Evolutionary conservation across 2,113 vertebrate genomes (phyloP).

Genomic region (Ageneiosus marmoratus): DNA sequence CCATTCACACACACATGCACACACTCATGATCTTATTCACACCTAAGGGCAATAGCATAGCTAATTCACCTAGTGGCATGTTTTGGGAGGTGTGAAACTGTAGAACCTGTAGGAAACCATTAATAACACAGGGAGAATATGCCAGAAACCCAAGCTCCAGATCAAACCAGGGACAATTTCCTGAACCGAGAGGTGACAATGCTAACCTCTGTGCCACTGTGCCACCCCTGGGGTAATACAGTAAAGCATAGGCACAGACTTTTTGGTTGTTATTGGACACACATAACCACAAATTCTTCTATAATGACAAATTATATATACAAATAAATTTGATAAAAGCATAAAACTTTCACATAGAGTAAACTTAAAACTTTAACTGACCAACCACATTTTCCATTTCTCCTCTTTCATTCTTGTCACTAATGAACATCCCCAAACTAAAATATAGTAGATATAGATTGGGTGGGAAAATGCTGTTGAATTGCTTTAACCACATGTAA

Average conservation of each 20-base stretch:
- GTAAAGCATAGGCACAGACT: background rate
- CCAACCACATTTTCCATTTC: background rate
- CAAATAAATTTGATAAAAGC: too few species aligned
- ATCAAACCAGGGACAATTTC: background rate
- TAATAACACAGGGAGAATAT: background rate
- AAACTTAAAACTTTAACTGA: background rate
- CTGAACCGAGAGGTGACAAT: background rate
- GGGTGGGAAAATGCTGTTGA: background rate
- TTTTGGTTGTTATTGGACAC: background rate
- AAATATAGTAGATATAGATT: background rate
- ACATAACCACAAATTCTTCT: too few species aligned
- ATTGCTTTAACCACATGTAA: background rate
- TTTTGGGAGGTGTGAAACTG: background rate
- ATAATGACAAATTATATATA: too few species aligned
- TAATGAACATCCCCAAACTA: background rate
- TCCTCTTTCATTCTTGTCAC: background rate
- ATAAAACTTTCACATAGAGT: too few species aligned
- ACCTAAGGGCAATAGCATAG: too few species aligned
- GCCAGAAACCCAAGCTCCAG: background rate
- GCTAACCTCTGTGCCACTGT: background rate
- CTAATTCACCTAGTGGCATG: background rate
- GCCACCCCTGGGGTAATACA: background rate
- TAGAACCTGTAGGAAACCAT: background rate
- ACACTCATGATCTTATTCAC: too few species aligned
- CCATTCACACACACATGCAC: background rate